These are phyloP conservation scores for Eilema caniola DNA, from an alignment of 2,888 invertebrate genomes.

Conservation along the genomic window DNA sequence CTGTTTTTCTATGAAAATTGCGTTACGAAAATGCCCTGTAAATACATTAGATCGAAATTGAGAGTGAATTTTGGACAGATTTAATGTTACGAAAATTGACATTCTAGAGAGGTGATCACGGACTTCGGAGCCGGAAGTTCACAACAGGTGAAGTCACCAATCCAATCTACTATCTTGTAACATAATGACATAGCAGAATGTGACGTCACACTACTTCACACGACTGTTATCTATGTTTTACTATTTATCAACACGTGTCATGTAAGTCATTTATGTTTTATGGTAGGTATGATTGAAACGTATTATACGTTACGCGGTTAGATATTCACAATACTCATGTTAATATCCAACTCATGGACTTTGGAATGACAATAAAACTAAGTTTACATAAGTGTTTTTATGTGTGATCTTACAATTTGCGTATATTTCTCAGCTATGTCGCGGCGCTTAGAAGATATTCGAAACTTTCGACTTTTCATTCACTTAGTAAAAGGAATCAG, in stretches of 20 bases:
- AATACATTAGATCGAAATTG: no score
- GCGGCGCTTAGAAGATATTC: no score
- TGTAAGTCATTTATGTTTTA: neutral
- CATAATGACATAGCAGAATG: neutral
- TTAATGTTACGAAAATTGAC: no score
- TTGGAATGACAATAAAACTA: neutral
- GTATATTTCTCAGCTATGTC: neutral
- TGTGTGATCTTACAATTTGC: neutral
- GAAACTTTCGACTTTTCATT: no score
- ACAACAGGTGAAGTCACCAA: neutral
- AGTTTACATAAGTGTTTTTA: neutral
- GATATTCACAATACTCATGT: neutral
- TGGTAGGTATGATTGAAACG: neutral
- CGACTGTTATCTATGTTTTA: neutral
- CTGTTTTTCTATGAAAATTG: no score
- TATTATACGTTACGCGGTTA: neutral
- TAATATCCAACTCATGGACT: neutral
- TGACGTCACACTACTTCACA: neutral
- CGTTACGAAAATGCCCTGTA: no score
- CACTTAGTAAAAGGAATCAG: no score
- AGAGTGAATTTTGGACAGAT: no score
- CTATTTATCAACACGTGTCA: slow-evolving; percentile 8
- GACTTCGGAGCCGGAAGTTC: no score
- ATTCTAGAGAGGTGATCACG: no score
- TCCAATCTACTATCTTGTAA: neutral